Evolutionary conservation across 2,113 vertebrate species (phyloP).

Genomic region (Lampris incognitus): DNA sequence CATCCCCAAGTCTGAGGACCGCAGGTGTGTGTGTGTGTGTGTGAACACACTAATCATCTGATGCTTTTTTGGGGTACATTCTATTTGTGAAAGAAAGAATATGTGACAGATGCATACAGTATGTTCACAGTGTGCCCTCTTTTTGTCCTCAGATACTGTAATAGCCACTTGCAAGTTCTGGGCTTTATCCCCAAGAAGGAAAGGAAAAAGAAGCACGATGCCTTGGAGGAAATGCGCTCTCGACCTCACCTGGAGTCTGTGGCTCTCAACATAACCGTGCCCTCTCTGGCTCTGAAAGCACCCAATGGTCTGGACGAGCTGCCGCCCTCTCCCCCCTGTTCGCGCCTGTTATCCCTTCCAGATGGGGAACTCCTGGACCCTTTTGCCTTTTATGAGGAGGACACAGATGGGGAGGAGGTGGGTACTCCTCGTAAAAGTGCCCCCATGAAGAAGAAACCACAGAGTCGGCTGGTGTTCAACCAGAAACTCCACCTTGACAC

Average conservation of each 20-base stretch:
- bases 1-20: constrained; percentile 98
- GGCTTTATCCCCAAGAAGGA: constrained; percentile 99
- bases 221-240: constrained; percentile 92
- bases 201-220: constrained; percentile 98
- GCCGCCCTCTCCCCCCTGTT: constrained; percentile 90
- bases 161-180: constrained; percentile 98
- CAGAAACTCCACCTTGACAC: constrained; percentile 87
- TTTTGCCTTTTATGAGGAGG: constrained; percentile 95
- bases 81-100: background rate
- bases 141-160: constrained; percentile 92
- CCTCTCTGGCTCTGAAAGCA: constrained; percentile 93
- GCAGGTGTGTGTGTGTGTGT: constrained; percentile 85
- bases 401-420: constrained; percentile 85
- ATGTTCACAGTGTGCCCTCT: constrained; percentile 21
- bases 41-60: too few species aligned
- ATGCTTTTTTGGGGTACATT: background rate
- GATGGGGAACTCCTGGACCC: constrained; percentile 95
- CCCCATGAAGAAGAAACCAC: constrained; percentile 91
- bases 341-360: constrained; percentile 90
- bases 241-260: constrained; percentile 93
- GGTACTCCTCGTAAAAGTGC: constrained; percentile 89
- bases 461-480: constrained; percentile 91
- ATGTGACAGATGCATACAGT: background rate
- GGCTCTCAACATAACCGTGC: constrained; percentile 95
- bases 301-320: constrained; percentile 94